Percentiles rank a stretch among this genome's conserved stretches.
Evolutionary conservation across 1,140 invertebrate genomes (phyloP).

Genomic region (Drosophila grimshawi): DNA sequence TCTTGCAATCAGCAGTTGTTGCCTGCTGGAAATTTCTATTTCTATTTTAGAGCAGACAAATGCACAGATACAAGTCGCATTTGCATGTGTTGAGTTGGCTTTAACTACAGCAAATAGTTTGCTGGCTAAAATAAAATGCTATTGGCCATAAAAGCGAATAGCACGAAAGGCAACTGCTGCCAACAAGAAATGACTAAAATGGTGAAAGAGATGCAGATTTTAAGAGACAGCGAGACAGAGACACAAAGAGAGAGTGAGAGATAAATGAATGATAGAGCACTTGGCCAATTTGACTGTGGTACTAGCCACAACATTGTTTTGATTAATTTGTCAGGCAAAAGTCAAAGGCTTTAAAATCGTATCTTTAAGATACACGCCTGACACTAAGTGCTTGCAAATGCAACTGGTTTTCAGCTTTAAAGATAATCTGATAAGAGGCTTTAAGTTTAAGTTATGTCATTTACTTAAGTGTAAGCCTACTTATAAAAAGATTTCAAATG

Average conservation of each 20-base stretch:
- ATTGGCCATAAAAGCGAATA: constrained; percentile 70
- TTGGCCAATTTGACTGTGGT: constrained; percentile 61
- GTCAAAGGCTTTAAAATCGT: constrained; percentile 29
- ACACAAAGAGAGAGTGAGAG: neutral
- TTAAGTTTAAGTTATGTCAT: neutral
- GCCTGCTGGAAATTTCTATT: constrained; percentile 45
- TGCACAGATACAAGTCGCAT: constrained; percentile 52
- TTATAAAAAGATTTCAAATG: neutral
- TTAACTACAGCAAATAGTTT: constrained; percentile 65
- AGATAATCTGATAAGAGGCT: constrained; percentile 17
- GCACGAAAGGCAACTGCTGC: constrained; percentile 38
- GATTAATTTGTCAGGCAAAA: constrained; percentile 66
- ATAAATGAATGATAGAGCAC: constrained; percentile 6
- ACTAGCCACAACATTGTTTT: constrained; percentile 75
- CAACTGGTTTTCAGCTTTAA: constrained; percentile 22
- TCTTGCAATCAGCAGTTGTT: constrained; percentile 34
- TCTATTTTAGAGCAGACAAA: constrained; percentile 23
- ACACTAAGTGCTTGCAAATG: constrained; percentile 54
- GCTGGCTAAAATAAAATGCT: constrained; percentile 68
- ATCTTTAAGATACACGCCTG: constrained; percentile 30
- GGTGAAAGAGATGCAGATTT: neutral
- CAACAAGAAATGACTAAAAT: constrained; percentile 10
- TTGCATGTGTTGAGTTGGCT: constrained; percentile 67
- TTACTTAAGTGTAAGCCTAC: neutral
- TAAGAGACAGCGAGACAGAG: neutral